Percentiles rank a stretch among this genome's conserved stretches.
Conservation (phyloP, 23 tunicate species). For the Botrylloides violaceus region DNA sequence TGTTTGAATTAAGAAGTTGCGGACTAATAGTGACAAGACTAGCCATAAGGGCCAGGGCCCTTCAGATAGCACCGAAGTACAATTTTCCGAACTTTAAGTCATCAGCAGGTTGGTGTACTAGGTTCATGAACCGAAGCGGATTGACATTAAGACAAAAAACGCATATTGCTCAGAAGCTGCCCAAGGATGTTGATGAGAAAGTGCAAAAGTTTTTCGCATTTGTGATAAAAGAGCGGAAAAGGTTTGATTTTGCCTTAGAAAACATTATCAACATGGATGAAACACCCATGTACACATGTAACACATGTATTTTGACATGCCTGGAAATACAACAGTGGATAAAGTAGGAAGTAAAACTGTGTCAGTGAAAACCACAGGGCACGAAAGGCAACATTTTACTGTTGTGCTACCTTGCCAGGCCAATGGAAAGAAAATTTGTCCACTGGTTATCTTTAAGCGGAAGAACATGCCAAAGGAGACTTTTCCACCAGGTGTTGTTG, state of each 20-base stretch:
- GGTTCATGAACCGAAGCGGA: background rate
- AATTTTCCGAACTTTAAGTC: no score
- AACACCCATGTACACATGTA: no score
- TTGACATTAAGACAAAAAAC: background rate
- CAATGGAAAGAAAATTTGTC: background rate
- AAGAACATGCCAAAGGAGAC: slow-evolving; percentile 14
- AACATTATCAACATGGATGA: slow-evolving; percentile 33
- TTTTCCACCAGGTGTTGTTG: slow-evolving; percentile 28
- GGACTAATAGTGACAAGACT: no score
- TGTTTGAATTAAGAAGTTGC: no score
- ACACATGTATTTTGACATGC: slow-evolving; percentile 35
- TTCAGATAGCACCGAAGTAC: no score
- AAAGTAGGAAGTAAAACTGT: slow-evolving; percentile 23
- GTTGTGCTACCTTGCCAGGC: background rate
- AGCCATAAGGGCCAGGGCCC: no score
- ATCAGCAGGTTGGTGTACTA: background rate
- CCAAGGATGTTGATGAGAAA: slow-evolving; percentile 16
- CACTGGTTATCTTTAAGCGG: slow-evolving; percentile 26
- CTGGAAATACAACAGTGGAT: slow-evolving; percentile 27
- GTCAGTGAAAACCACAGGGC: slow-evolving; percentile 32
- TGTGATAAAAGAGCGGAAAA: slow-evolving; percentile 20
- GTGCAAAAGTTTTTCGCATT: background rate
- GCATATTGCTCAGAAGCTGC: no score
- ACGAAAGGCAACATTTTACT: slow-evolving; percentile 27
- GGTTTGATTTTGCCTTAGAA: slow-evolving; percentile 14